Evolutionary conservation across 2,888 invertebrate genomes (phyloP).

Genomic region (Monochamus alternatus): DNA sequence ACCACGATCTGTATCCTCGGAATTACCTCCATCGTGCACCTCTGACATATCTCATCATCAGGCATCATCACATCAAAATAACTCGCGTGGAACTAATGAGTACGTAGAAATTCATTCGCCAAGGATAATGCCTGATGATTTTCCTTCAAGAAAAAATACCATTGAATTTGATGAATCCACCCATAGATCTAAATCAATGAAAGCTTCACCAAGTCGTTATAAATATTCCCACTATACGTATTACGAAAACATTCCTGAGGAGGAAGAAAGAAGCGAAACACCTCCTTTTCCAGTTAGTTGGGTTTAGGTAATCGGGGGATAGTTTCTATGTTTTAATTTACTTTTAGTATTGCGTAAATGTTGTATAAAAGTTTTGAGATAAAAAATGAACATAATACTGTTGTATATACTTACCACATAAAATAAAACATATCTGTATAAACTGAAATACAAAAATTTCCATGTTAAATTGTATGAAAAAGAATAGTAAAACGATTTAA

Average conservation of each 20-base stretch:
- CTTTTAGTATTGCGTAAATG: no score
- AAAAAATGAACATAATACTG: no score
- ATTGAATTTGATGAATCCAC: constrained; percentile 4
- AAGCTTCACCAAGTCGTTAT: constrained; percentile 5
- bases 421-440: no score
- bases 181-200: constrained; percentile 1
- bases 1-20: neutral
- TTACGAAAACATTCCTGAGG: constrained; percentile 21
- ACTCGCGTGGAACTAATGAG: neutral
- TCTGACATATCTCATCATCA: neutral
- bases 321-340: no score
- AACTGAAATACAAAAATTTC: no score
- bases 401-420: no score
- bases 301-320: constrained; percentile 35
- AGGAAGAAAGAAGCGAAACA: constrained; percentile 41
- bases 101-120: neutral
- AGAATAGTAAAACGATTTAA: no score
- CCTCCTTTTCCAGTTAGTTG: constrained; percentile 48
- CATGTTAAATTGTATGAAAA: no score
- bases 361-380: no score
- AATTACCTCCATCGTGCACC: neutral
- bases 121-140: neutral
- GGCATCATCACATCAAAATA: neutral
- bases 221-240: constrained; percentile 20
- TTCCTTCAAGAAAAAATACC: neutral